Percentiles rank a stretch among this genome's conserved stretches.
phyloP scores from a whole-genome alignment of 2,113 vertebrate genomes.

The Uria lomvia region DNA sequence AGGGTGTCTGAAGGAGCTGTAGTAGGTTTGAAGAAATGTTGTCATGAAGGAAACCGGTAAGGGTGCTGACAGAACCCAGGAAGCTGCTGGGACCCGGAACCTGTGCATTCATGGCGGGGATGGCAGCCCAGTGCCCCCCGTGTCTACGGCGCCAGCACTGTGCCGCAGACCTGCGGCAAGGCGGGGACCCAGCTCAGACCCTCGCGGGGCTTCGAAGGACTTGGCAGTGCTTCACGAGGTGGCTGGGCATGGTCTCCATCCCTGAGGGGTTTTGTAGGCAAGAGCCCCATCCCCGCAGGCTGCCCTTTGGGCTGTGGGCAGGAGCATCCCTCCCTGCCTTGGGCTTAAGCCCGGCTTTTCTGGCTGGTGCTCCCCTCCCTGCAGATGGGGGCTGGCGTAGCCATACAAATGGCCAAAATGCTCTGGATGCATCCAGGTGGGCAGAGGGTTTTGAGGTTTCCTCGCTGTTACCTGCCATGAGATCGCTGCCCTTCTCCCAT shows the following conservation, averaged over 20 bases:
- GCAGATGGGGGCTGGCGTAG: background rate
- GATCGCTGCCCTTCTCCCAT: background rate
- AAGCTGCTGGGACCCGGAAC: background rate
- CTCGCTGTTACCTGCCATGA: background rate
- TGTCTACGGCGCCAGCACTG: accelerated
- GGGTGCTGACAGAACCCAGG: background rate
- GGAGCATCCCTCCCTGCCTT: background rate
- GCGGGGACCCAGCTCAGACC: background rate
- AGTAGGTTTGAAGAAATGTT: background rate
- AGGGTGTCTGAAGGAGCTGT: background rate
- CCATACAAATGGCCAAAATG: background rate
- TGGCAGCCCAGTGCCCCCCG: background rate
- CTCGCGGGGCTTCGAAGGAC: background rate
- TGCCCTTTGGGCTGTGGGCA: background rate
- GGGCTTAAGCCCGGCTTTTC: background rate
- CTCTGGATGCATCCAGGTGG: background rate
- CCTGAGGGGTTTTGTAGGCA: background rate
- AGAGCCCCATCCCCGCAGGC: background rate
- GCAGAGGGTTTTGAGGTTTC: background rate
- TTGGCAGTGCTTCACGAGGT: accelerated
- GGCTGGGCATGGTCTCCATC: background rate
- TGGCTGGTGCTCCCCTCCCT: background rate
- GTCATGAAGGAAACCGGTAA: background rate
- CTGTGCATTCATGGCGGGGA: accelerated
- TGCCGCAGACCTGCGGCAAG: background rate